A percentile compares a stretch with the other conserved stretches of the same genome.
Conservation (phyloP, 2,113 vertebrate genomes). For the Marmota flaviventris region DNA sequence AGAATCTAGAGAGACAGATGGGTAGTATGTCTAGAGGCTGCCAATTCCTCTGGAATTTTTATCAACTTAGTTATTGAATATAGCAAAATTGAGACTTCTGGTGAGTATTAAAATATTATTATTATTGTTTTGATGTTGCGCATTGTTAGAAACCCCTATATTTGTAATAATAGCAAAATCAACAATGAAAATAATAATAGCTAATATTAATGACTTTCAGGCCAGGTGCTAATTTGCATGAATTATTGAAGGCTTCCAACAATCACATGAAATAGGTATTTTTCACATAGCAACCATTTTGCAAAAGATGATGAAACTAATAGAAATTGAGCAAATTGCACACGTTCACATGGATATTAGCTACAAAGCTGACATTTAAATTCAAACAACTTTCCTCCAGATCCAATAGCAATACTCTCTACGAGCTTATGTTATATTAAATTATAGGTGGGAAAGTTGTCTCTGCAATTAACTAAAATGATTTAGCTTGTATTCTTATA, state of each 20-base stretch:
- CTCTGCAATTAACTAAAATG: too few species aligned
- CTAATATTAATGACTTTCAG: background rate
- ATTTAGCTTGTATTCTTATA: too few species aligned
- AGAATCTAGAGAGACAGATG: slow-evolving; percentile 9
- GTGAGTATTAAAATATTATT: background rate
- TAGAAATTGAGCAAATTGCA: too few species aligned
- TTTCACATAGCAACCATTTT: background rate
- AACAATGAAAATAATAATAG: background rate
- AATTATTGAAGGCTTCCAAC: background rate
- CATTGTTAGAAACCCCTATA: background rate
- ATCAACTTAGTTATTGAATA: background rate
- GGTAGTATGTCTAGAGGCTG: background rate
- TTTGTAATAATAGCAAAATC: background rate
- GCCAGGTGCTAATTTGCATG: background rate
- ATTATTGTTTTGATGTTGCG: background rate
- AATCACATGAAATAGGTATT: background rate
- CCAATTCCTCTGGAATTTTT: background rate
- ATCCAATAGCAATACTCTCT: too few species aligned
- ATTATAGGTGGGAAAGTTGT: too few species aligned
- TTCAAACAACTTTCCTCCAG: too few species aligned
- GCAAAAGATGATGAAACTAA: background rate
- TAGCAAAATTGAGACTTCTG: background rate
- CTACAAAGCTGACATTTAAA: too few species aligned
- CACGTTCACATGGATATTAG: too few species aligned
- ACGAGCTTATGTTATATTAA: too few species aligned